Evolutionary conservation across 2,797 vertebrate genomes (phyloP), one percentile per base, ranked within the genome.

Genomic region (Anas bernieri): DNA sequence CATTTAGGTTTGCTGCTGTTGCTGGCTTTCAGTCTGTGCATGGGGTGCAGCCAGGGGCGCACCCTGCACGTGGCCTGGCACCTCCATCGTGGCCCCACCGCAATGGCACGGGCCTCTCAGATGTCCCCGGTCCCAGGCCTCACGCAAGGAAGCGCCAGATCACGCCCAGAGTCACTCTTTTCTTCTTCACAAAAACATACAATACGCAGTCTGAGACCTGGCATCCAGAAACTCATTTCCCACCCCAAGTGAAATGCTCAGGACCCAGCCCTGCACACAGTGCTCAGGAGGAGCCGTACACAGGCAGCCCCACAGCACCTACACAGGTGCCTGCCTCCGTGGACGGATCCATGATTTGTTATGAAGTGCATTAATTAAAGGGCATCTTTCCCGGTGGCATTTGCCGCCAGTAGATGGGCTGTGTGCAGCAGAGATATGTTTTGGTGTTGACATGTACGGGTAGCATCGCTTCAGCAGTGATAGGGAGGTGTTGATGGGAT

Each of bases 401-500:
- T 72, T 4, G 7, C 12, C 91, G 78, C 90, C 93, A 94, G 83
- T 3, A 87, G 81, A 48, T 30, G 69, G 88, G 30, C 17, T 77
- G 61, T 5, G 3, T 46, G 78, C 75, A 74, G 84, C 81, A 91
- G 74, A 86, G 86, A 93, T 87, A 72, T 0, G 5, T 85, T 74
- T 58, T 78, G 58, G 92, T 85, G 86, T 55, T 91, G 96, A 96
- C 92, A 77, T 58, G 72, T 58, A 46, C 61, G 83, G 94, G 91
- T 41, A 83, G 84, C 88, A 93, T 89, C 30, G 0, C 76, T 89
- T 96, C 84, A 89, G 89, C 82, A 69, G 76, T 17, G 93, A 92
- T 62, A 92, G 92, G 82, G 78, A 93, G 92, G 93, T 88, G 93
- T 66, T 93, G 93, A 93, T 91, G 76, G 82, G 85, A 88, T 59